Base-by-base conservation (phyloP, 2,888 invertebrate genomes). In the Abrostola triplasia region DNA sequence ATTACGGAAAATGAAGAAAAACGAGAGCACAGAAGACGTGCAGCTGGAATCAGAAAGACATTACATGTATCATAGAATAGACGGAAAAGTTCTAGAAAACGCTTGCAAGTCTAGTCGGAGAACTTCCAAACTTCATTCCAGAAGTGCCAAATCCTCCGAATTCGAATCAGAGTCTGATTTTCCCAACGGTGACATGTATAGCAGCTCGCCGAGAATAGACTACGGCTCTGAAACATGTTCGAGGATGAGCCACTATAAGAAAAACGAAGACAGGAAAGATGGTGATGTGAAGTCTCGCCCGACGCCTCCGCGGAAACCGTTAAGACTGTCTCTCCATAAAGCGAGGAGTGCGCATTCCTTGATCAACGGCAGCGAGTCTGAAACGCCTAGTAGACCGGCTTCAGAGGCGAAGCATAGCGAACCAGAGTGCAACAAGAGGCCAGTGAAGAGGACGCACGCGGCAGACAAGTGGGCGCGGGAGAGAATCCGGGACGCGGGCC, bases 231-330 rank as follows among this genome's bases (percentile, higher is more conserved):
- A 96, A 79, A 95, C 95, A 1, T 90, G 93, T 41, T 94, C 95
- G 24, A 84, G 94, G 67, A 80, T 90, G 77, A 88, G 91, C 57
- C 92, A 92, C 77, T 94, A 94, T 72, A 90, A 87, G 59, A 94
- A 93, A 79, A 89, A 93, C 68, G 90, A 92, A 6, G 92, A 92
- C 1, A 73, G 89, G 49, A 82, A 84, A 56, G 86, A 88, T 11
- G 84, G 82, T 7, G 95, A 95, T 56, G 85, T 84, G 8, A 95
- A 95, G 69, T 93, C 95, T 4, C 94, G 97, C 59, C 98, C 98
- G 0, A 96, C 97, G 11, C 98, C 98, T 5, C 98, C 98, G 24
- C 97, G 98, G 81, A 98, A 98, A 85, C 98, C 98, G 0, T 89
- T 98, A 54, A 95, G 98, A 9, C 91, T 98, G 47, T 98, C 98